These are phyloP conservation scores for Nemopilema nomurai DNA, from an alignment of 30 jellyfish, hydroid and myxozoan species.

Conservation along the genomic window DNA sequence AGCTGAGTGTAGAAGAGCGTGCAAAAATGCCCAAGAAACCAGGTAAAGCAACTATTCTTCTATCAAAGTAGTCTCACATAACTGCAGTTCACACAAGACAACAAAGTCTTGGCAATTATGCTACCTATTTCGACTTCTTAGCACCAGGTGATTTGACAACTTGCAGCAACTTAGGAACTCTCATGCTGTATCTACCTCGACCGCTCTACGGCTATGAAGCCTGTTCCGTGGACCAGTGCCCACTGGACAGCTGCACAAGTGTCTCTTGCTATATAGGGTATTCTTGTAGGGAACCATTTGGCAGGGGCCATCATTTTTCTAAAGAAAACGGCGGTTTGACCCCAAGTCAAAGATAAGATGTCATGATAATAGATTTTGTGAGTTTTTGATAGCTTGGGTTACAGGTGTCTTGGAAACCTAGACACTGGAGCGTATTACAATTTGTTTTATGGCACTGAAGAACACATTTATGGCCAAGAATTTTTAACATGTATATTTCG, in stretches of 20 bases:
- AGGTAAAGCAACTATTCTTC: conserved; percentile 35
- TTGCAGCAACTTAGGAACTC: background rate
- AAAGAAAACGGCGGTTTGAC: background rate
- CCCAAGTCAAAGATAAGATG: background rate
- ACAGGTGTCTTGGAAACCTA: background rate
- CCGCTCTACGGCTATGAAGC: background rate
- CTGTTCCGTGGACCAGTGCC: background rate
- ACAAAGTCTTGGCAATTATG: background rate
- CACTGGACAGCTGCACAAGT: background rate
- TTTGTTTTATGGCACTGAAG: background rate
- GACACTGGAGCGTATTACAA: background rate
- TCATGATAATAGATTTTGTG: background rate
- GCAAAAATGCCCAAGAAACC: conserved; percentile 76
- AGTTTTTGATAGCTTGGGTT: background rate
- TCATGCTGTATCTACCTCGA: background rate
- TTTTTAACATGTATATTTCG: background rate
- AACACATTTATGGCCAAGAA: background rate
- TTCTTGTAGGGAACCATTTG: background rate
- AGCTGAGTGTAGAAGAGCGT: conserved; percentile 34
- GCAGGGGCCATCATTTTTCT: background rate
- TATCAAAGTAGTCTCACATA: background rate
- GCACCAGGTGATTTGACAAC: background rate
- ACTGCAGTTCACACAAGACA: background rate
- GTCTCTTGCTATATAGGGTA: no score
- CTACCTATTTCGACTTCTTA: background rate